Evolutionary conservation across 2,888 invertebrate genomes (phyloP).

Genomic region (Thyatira batis): DNA sequence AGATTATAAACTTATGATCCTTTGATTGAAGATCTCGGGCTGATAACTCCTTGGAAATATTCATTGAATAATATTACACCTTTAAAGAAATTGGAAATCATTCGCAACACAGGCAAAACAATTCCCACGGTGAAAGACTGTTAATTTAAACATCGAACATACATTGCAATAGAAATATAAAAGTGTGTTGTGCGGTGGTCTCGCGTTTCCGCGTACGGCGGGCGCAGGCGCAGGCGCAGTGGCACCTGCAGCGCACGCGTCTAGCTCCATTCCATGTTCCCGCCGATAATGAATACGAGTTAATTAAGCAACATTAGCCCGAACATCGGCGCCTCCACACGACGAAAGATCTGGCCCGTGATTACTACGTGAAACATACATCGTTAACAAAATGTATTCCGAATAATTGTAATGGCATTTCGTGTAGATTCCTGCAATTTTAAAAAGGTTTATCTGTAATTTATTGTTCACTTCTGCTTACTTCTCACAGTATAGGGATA

Average conservation of each 20-base stretch:
- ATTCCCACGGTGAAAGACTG: neutral
- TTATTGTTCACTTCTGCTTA: neutral
- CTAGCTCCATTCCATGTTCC: conserved; percentile 54
- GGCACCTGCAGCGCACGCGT: conserved; percentile 52
- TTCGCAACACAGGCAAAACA: neutral
- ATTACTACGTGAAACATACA: conserved; percentile 56
- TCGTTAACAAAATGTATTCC: conserved; percentile 49
- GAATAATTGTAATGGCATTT: conserved; percentile 27
- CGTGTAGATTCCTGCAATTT: conserved; percentile 12
- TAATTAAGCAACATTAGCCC: conserved; percentile 79
- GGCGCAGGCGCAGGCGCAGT: conserved; percentile 10
- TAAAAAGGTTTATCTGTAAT: conserved; percentile 8
- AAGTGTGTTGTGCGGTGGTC: conserved; percentile 39
- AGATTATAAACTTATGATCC: too few relatives aligned
- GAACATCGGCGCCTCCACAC: conserved; percentile 77
- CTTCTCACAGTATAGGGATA: too few relatives aligned
- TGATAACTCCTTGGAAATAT: too few relatives aligned
- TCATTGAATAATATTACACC: neutral
- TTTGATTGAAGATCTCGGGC: too few relatives aligned
- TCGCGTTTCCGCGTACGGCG: conserved; percentile 38
- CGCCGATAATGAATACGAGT: conserved; percentile 77
- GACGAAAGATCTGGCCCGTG: conserved; percentile 62
- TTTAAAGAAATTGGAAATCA: neutral
- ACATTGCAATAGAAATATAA: neutral
- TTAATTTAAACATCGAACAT: neutral